phyloP scores from a whole-genome alignment of 2,888 invertebrate species.

The Philereme transversata region DNA sequence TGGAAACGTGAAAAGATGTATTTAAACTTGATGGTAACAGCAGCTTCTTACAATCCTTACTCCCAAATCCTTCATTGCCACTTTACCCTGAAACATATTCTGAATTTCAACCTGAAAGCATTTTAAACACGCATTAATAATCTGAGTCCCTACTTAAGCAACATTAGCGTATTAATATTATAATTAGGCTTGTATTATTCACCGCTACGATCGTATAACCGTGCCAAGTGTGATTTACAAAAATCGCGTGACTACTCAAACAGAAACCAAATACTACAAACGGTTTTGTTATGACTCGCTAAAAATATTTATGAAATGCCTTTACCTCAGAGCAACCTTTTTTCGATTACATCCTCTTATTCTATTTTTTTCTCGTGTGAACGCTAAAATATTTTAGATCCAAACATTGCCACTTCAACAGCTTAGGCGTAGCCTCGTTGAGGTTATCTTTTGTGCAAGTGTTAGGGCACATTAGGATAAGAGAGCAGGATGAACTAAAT shows the following conservation, averaged over 20 bases:
- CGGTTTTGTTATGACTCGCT: constrained; percentile 27
- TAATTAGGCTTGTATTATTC: constrained; percentile 23
- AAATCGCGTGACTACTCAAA: constrained; percentile 28
- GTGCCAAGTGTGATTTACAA: constrained; percentile 26
- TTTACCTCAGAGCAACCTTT: constrained; percentile 16
- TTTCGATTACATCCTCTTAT: neutral
- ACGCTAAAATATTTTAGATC: too few relatives aligned
- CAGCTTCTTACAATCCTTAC: neutral
- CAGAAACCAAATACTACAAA: constrained; percentile 29
- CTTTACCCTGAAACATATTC: neutral
- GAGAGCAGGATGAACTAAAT: too few relatives aligned
- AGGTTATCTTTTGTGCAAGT: too few relatives aligned
- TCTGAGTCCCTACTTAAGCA: constrained; percentile 8
- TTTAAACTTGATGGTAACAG: too few relatives aligned
- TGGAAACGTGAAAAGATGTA: too few relatives aligned
- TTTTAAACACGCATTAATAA: neutral
- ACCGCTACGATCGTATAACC: constrained; percentile 17
- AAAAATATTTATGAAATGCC: constrained; percentile 27
- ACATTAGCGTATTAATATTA: constrained; percentile 22
- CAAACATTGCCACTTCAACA: too few relatives aligned
- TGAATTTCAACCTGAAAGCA: neutral
- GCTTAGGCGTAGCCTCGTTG: too few relatives aligned
- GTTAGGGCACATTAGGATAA: too few relatives aligned
- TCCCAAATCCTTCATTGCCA: neutral
- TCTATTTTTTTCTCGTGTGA: neutral